Evolutionary conservation across 2,797 vertebrate genomes (phyloP).

Genomic region (Enteromius radiatus): DNA sequence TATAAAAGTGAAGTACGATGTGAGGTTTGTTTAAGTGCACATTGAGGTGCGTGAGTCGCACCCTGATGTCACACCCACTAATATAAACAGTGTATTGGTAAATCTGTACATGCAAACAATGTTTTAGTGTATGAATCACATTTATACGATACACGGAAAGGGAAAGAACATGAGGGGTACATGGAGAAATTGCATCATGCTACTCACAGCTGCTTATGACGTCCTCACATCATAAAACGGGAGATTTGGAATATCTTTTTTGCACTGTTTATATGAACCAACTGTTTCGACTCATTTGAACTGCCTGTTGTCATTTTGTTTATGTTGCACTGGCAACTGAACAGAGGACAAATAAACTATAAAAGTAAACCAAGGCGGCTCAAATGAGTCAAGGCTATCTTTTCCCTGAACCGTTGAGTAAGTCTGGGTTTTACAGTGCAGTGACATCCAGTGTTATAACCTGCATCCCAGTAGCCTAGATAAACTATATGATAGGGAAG

Average conservation of each 20-base stretch:
- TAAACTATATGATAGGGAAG: constrained; percentile 20
- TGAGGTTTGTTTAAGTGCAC: background rate
- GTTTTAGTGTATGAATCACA: background rate
- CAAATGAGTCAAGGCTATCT: constrained; percentile 9
- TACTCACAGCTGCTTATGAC: constrained; percentile 35
- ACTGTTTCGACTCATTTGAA: background rate
- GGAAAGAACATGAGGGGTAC: background rate
- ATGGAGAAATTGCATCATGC: background rate
- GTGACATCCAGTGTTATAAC: background rate
- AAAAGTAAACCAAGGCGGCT: constrained; percentile 20
- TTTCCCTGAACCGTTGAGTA: constrained; percentile 25
- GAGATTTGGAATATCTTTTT: background rate
- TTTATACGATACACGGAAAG: background rate
- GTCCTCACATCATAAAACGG: background rate
- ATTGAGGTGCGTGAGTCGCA: background rate
- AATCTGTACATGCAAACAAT: background rate
- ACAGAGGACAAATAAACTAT: background rate
- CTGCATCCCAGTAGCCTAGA: constrained; percentile 12
- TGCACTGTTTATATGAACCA: constrained; percentile 32
- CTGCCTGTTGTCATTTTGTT: constrained; percentile 23
- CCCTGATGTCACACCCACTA: background rate
- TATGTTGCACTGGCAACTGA: constrained; percentile 15
- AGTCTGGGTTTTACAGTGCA: constrained; percentile 17
- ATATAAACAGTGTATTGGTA: constrained; percentile 12
- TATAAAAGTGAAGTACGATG: background rate